These are phyloP conservation scores for Cranoglanis bouderius DNA, from an alignment of 2,113 vertebrate species.

Conservation along the genomic window DNA sequence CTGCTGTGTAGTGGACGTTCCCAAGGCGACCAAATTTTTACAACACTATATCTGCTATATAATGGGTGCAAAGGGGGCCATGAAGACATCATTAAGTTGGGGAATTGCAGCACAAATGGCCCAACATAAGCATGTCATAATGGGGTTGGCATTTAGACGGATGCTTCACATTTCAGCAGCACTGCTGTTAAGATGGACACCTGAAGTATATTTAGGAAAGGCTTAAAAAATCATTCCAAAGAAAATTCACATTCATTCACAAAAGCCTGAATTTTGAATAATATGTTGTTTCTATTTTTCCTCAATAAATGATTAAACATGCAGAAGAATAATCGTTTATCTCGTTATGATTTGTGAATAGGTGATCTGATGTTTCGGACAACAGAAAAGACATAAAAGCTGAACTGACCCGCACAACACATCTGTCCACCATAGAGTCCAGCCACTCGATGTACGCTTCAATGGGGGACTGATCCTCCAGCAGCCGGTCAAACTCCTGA, in stretches of 20 bases:
- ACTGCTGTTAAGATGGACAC: background rate
- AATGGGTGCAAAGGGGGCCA: conserved; percentile 75
- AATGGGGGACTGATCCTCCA: conserved; percentile 96
- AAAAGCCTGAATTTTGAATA: background rate
- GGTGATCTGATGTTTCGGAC: background rate
- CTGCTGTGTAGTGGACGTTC: conserved; percentile 68
- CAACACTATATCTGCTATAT: conserved; percentile 78
- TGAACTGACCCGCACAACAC: conserved; percentile 91
- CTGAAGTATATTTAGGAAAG: background rate
- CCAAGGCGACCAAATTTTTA: conserved; percentile 73
- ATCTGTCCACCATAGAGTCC: conserved; percentile 98
- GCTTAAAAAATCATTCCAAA: background rate
- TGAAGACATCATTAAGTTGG: conserved; percentile 81
- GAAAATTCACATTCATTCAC: background rate
- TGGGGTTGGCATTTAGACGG: conserved; percentile 47
- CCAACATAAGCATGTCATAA: conserved; percentile 53
- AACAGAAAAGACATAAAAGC: background rate
- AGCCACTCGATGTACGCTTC: conserved; percentile 97
- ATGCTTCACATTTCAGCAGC: conserved; percentile 22
- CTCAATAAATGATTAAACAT: background rate
- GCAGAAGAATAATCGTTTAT: background rate
- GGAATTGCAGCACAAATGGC: conserved; percentile 63
- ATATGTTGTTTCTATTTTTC: background rate
- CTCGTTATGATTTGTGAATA: background rate
- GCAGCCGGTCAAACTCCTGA: conserved; percentile 94